Evolutionary conservation across 2,113 vertebrate species (phyloP).

Genomic region (Archilochus colubris): DNA sequence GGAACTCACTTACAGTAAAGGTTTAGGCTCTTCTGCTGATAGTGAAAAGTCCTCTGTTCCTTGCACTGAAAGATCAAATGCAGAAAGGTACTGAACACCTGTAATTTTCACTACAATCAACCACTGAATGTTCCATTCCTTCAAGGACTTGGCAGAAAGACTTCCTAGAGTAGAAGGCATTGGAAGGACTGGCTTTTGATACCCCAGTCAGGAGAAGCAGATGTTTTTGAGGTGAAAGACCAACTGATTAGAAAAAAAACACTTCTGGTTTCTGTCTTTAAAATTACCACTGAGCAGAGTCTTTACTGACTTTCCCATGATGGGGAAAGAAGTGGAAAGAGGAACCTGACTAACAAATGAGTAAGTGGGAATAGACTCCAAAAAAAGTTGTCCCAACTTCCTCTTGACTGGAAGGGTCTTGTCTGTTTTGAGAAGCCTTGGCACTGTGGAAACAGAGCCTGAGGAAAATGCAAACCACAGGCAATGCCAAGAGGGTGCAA

Average conservation of each 20-base stretch:
- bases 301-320: neutral
- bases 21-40: neutral
- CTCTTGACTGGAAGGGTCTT: neutral
- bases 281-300: neutral
- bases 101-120: slow-evolving; percentile 20
- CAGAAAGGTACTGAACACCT: neutral
- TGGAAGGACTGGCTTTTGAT: neutral
- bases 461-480: neutral
- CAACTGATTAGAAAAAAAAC: neutral
- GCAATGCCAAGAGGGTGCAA: neutral
- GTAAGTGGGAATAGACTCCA: neutral
- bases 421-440: neutral
- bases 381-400: neutral
- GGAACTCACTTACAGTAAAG: neutral
- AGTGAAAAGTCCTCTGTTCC: neutral
- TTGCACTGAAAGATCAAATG: neutral
- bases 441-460: neutral
- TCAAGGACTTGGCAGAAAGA: neutral
- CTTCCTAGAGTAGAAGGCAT: neutral
- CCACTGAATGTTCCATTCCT: neutral
- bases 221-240: neutral
- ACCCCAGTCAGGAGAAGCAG: neutral
- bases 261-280: neutral
- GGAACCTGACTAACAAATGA: neutral
- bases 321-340: neutral